These are phyloP conservation scores for Rhyacichthys aspro DNA, from an alignment of 2,797 vertebrate genomes.

Conservation along the genomic window DNA sequence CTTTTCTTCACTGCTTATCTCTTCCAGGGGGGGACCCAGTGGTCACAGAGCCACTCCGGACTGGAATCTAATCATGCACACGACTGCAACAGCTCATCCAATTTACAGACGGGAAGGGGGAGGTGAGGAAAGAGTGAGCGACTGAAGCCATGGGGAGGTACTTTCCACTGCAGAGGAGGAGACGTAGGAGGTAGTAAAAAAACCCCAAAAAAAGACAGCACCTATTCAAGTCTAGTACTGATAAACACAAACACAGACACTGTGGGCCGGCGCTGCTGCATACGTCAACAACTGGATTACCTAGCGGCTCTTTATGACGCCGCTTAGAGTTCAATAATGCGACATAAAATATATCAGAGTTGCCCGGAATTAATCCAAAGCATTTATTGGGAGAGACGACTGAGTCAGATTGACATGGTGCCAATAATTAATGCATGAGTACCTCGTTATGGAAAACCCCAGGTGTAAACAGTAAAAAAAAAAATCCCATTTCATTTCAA, in stretches of 20 bases:
- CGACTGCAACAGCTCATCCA: slow-evolving; percentile 62
- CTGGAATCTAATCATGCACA: slow-evolving; percentile 59
- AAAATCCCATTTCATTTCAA: slow-evolving; percentile 9
- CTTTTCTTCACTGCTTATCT: slow-evolving; percentile 28
- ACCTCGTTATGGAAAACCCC: slow-evolving; percentile 9
- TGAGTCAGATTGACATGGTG: slow-evolving; percentile 16
- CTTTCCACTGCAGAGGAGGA: slow-evolving; percentile 8
- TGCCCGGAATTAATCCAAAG: slow-evolving; percentile 36
- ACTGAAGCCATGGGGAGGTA: slow-evolving; percentile 30
- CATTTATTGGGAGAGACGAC: slow-evolving; percentile 12
- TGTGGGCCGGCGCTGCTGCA: slow-evolving; percentile 14
- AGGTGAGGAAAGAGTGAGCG: slow-evolving; percentile 45
- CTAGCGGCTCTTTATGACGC: slow-evolving; percentile 5
- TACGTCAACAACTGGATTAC: slow-evolving; percentile 10
- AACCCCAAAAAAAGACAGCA: slow-evolving; percentile 16
- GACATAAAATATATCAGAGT: slow-evolving; percentile 17
- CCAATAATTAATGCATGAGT: slow-evolving; percentile 29
- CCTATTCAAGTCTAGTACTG: neutral
- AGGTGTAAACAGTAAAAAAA: slow-evolving; percentile 7
- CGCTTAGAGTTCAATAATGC: slow-evolving; percentile 15
- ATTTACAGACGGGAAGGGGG: slow-evolving; percentile 61
- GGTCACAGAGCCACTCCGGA: slow-evolving; percentile 32
- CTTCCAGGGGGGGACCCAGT: slow-evolving; percentile 1
- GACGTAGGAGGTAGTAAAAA: slow-evolving; percentile 20
- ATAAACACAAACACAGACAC: too few species aligned